These are phyloP conservation scores for Xestoiulus laeticollis DNA, from an alignment of 2,888 invertebrate species.

Conservation along the genomic window DNA sequence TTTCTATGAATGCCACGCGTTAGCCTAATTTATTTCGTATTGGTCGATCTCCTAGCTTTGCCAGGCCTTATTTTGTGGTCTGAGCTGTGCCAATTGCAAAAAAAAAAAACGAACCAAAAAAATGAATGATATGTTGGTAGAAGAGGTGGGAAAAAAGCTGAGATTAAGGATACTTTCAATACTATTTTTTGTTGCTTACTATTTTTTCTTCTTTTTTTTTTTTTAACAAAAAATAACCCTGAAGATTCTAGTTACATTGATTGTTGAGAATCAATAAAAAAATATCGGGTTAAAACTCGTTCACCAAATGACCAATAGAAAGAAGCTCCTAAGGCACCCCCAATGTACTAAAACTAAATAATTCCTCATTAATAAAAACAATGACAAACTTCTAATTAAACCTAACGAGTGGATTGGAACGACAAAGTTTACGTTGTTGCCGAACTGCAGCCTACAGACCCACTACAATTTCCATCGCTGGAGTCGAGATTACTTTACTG, in stretches of 20 bases:
- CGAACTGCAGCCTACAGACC: slow-evolving; percentile 24
- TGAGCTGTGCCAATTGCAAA: not conserved
- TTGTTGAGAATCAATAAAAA: slow-evolving; percentile 11
- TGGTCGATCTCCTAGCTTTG: not conserved
- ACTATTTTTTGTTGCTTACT: not conserved
- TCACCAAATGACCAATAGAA: slow-evolving; percentile 25
- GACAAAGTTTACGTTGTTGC: slow-evolving; percentile 38
- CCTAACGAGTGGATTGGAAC: slow-evolving; percentile 40
- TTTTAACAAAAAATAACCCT: not conserved
- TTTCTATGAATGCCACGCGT: slow-evolving; percentile 14
- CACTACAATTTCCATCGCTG: slow-evolving; percentile 18
- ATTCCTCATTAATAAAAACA: slow-evolving; percentile 38
- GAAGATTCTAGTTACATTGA: slow-evolving; percentile 25
- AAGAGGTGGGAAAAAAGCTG: slow-evolving; percentile 2
- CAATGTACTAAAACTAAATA: slow-evolving; percentile 35
- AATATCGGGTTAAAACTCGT: not conserved
- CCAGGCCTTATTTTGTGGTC: not conserved
- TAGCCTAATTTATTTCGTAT: slow-evolving; percentile 6
- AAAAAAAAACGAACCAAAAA: not conserved
- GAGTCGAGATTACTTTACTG: slow-evolving; percentile 7
- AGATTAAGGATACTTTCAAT: not conserved
- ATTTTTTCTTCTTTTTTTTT: not conserved
- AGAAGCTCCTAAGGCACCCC: slow-evolving; percentile 43
- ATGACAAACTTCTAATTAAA: slow-evolving; percentile 39
- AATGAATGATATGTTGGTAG: slow-evolving; percentile 29